These are phyloP conservation scores for Saturnia pavonia DNA, from an alignment of 2,888 invertebrate genomes.

Conservation along the genomic window DNA sequence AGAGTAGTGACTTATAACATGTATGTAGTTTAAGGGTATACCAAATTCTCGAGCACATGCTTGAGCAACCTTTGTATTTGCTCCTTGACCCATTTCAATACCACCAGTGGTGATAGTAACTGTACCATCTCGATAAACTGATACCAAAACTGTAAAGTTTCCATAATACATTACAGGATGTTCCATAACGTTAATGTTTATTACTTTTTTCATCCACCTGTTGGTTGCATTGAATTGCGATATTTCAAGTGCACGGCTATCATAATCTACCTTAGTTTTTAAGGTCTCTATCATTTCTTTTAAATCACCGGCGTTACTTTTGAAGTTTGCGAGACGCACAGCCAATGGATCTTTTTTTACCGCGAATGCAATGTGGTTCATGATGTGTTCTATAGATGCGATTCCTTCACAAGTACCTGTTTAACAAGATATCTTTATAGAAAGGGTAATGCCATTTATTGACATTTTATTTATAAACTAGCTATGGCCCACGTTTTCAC, in stretches of 20 bases:
- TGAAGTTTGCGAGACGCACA: conserved; percentile 82
- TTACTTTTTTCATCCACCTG: conserved; percentile 89
- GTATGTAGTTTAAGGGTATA: conserved; percentile 83
- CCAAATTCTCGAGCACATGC: conserved; percentile 88
- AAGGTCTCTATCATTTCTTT: conserved; percentile 79
- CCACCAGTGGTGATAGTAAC: conserved; percentile 87
- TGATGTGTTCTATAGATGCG: conserved; percentile 83
- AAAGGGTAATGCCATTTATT: no score
- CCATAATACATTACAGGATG: conserved; percentile 82
- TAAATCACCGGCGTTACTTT: conserved; percentile 63
- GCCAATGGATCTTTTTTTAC: conserved; percentile 81
- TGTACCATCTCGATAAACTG: conserved; percentile 86
- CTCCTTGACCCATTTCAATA: conserved; percentile 89
- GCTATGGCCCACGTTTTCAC: no score
- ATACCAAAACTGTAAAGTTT: conserved; percentile 82
- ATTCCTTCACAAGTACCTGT: conserved; percentile 82
- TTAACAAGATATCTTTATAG: conserved; percentile 12
- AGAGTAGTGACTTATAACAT: conserved; percentile 82
- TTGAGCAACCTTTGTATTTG: conserved; percentile 90
- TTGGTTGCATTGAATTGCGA: conserved; percentile 84
- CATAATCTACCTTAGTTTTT: conserved; percentile 78
- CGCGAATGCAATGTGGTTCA: conserved; percentile 85
- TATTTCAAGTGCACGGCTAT: conserved; percentile 72
- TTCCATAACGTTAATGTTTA: conserved; percentile 84
- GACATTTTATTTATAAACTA: no score